Conservation (phyloP, 2,888 invertebrate genomes). For the Parnassius mnemosyne region DNA sequence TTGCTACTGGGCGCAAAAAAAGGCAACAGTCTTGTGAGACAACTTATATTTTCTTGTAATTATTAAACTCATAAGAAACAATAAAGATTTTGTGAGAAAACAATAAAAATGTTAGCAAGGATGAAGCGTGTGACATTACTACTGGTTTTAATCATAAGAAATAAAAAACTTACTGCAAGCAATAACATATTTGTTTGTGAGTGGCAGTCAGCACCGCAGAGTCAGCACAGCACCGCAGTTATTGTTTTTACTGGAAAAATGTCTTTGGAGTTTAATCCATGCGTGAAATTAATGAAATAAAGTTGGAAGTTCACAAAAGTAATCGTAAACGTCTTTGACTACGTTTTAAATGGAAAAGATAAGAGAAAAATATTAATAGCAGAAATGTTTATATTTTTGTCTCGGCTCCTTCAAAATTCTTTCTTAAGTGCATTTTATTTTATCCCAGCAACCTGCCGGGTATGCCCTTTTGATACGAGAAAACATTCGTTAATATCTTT, state of each 20-base stretch:
- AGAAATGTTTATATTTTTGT: no score
- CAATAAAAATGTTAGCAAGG: not conserved
- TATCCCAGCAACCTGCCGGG: no score
- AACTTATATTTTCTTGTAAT: not conserved
- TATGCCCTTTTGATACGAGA: no score
- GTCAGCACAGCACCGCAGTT: not conserved
- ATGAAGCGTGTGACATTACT: no score
- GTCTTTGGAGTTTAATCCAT: not conserved
- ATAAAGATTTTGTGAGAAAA: not conserved
- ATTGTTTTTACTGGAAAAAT: not conserved
- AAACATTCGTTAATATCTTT: no score
- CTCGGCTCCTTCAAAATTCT: no score
- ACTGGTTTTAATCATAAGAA: no score
- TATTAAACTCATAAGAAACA: not conserved
- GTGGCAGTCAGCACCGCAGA: not conserved
- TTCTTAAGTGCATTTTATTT: no score
- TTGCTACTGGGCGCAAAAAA: no score
- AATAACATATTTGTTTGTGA: not conserved
- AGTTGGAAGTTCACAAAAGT: not conserved
- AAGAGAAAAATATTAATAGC: not conserved
- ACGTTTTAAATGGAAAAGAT: not conserved
- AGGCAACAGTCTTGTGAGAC: no score
- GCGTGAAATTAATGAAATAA: conserved; percentile 10
- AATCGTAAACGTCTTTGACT: not conserved
- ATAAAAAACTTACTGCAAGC: not conserved